A percentile compares a stretch with the other conserved stretches of the same genome.
These are phyloP conservation scores for Phaetusa simplex DNA, from an alignment of 2,113 vertebrate genomes.

Conservation along the genomic window DNA sequence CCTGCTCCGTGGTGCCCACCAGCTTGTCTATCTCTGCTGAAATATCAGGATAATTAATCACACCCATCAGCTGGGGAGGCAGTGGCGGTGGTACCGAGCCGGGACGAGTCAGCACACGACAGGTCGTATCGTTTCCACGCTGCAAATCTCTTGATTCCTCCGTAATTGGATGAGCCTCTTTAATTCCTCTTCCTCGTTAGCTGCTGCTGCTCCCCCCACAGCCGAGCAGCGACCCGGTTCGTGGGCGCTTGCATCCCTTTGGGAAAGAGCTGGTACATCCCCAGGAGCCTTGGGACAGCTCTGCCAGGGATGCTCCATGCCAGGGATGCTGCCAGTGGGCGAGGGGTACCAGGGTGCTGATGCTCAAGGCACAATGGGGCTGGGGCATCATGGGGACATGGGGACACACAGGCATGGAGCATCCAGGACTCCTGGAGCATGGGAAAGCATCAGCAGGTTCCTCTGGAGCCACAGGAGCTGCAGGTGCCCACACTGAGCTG, in stretches of 20 bases:
- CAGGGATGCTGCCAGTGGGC: accelerated
- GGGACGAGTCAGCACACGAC: not conserved
- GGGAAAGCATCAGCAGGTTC: not conserved
- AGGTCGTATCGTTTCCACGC: accelerated
- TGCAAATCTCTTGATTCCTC: not conserved
- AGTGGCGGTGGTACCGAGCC: accelerated
- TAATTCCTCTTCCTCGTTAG: not conserved
- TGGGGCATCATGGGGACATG: not conserved
- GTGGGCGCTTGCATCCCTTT: accelerated
- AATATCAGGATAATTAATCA: not conserved
- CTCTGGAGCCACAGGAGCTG: not conserved
- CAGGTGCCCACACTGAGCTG: accelerated
- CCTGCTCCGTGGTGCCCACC: not conserved
- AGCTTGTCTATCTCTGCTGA: not conserved
- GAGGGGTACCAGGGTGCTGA: not conserved
- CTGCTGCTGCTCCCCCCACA: not conserved
- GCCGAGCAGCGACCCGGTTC: accelerated
- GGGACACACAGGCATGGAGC: not conserved
- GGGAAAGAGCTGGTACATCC: not conserved
- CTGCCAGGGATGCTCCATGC: not conserved
- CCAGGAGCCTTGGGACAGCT: not conserved
- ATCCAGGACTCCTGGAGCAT: not conserved
- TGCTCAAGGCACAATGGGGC: not conserved
- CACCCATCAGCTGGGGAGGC: not conserved
- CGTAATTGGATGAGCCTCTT: not conserved